These are phyloP conservation scores for Ginglymostoma cirratum DNA, from an alignment of 2,113 vertebrate species.

Conservation along the genomic window DNA sequence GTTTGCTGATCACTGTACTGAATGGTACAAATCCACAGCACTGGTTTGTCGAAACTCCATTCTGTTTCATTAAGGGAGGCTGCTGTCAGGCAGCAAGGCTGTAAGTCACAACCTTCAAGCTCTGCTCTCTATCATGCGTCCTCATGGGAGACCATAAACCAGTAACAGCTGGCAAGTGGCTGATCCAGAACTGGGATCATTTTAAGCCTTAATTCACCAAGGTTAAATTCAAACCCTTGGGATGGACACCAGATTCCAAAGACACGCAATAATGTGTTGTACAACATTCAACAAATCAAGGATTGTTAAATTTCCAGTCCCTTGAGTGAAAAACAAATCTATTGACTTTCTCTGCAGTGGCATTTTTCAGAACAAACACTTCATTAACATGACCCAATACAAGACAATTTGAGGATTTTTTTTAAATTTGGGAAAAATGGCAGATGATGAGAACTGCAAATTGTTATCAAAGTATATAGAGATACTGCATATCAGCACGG, in stretches of 20 bases:
- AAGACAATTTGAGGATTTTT: neutral
- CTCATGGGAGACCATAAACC: conserved; percentile 1
- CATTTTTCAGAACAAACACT: neutral
- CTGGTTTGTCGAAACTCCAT: neutral
- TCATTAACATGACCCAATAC: neutral
- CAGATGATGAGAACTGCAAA: neutral
- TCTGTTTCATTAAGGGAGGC: neutral
- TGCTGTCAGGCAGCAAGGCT: neutral
- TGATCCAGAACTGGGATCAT: neutral
- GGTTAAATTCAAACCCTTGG: conserved; percentile 29
- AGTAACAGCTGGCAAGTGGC: conserved; percentile 14
- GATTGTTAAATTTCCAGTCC: neutral
- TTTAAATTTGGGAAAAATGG: neutral
- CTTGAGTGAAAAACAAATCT: neutral
- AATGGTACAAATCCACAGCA: neutral
- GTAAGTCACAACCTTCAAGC: neutral
- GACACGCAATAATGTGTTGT: conserved; percentile 5
- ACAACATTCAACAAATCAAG: conserved; percentile 16
- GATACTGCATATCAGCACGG: neutral
- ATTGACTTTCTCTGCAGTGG: neutral
- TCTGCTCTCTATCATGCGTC: neutral
- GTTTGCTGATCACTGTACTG: neutral
- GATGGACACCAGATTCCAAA: conserved; percentile 35
- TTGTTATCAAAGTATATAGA: neutral
- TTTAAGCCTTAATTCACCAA: conserved; percentile 26